Base-by-base conservation (phyloP, 2,888 invertebrate species). In the Branchellion lobata region DNA sequence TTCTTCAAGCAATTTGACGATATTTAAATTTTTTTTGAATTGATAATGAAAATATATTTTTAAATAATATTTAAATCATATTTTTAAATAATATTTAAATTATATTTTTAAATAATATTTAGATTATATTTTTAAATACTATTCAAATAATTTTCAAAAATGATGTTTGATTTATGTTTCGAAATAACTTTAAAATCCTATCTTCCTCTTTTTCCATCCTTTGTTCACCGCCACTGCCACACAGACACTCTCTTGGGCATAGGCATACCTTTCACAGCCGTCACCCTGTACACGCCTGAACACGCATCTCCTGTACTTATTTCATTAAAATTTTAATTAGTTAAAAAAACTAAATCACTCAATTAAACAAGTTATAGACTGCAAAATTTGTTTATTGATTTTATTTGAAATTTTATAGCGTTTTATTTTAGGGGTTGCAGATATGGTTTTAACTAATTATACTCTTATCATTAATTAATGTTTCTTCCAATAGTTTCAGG, bases 241-340 rank as follows among this genome's bases (percentile, higher is more conserved):
- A 8, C 69, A 87, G 87, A 87, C 84, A 79, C 87, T 29, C 81
- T 87, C 3, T 79, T 87, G 36, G 87, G 87, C 27, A 84, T 87
- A 74, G 87, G 87, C 0, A 85, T 87, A 68, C 87, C 87, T 14
- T 87, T 87, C 81, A 86, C 87, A 18, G 85, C 86, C 68, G 84
- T 51, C 21, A 69, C 80, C 0, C 36, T 65, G n/a, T 8, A 5
- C 24, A 14, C 61, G 3, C 61, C 61, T 24, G 24, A 57, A 5
- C 61, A 57, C 61, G 24, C 61, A 3, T 8, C n/a, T n/a, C 24
- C 61, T 57, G 61, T 57, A 14, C 8, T 8, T 47, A 47, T 14
- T 14, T 14, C 8, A 18, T 18, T 47, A 47, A 14, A 47, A 47
- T 47, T 14, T 47, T 8, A 47, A 47, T 18, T 14, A 14, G 18